Evolutionary conservation across 2,888 invertebrate genomes (phyloP).

Genomic region (Seira sanloemensis): DNA sequence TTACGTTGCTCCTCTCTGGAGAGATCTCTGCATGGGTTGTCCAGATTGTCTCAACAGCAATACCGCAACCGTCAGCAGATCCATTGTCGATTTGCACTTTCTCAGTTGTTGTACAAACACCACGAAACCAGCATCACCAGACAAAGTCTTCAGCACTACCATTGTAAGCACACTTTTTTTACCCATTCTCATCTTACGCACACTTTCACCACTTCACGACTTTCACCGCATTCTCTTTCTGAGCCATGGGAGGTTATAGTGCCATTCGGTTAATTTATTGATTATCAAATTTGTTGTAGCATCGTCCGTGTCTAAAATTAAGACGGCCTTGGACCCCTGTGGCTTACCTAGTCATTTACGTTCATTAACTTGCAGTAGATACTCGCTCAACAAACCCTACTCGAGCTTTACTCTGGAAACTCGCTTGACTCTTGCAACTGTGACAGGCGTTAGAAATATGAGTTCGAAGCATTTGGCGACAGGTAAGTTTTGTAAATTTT

Average conservation of each 20-base stretch:
- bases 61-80: constrained; percentile 9
- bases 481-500: constrained; percentile 36
- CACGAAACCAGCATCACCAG: not conserved
- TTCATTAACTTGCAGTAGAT: constrained; percentile 11
- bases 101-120: not conserved
- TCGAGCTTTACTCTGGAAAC: constrained; percentile 14
- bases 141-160: not conserved
- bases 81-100: not conserved
- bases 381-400: constrained; percentile 25
- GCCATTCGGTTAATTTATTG: not conserved
- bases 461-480: constrained; percentile 64
- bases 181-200: not conserved
- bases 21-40: constrained; percentile 28
- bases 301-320: constrained; percentile 21
- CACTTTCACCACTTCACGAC: constrained; percentile 38
- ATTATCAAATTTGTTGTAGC: not conserved
- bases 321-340: constrained; percentile 22
- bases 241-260: not conserved
- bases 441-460: constrained; percentile 36
- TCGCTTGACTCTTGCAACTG: not conserved
- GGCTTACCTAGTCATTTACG: constrained; percentile 35
- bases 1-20: no score
- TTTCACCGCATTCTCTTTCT: constrained; percentile 48
- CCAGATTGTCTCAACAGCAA: constrained; percentile 39
- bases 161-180: constrained; percentile 25